Evolutionary conservation across 2,888 invertebrate species (phyloP).

Genomic region (Cataglyphis altisquamis): DNA sequence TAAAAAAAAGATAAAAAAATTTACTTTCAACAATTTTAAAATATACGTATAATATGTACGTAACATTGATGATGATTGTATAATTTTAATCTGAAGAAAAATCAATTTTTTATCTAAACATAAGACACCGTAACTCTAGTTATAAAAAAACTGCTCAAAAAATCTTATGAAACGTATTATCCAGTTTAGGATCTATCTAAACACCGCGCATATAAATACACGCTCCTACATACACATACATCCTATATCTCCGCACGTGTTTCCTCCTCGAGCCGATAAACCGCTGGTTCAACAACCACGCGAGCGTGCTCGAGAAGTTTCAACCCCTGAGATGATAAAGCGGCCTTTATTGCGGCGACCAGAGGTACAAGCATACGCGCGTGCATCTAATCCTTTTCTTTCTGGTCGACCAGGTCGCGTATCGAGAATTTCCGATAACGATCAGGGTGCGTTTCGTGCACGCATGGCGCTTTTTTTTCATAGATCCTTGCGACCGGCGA

Average conservation of each 20-base stretch:
- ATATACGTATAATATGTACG: no score
- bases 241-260: slow-evolving; percentile 49
- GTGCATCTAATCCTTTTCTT: slow-evolving; percentile 51
- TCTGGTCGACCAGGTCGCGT: neutral
- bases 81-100: neutral
- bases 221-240: neutral
- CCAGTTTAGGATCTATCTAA: slow-evolving; percentile 10
- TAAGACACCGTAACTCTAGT: neutral
- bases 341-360: slow-evolving; percentile 65
- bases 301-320: slow-evolving; percentile 69
- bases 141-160: neutral
- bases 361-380: slow-evolving; percentile 54
- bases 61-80: neutral
- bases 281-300: slow-evolving; percentile 72
- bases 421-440: slow-evolving; percentile 62
- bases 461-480: slow-evolving; percentile 27
- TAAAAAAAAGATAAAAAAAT: neutral
- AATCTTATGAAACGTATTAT: neutral
- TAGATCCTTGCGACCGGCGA: neutral
- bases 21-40: neutral
- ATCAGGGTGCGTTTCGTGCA: slow-evolving; percentile 54
- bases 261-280: slow-evolving; percentile 64
- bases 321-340: slow-evolving; percentile 68
- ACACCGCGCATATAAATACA: neutral
- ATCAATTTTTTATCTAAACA: neutral